phyloP scores from a whole-genome alignment of 2,797 vertebrate genomes.

The Sebastes jordani region DNA sequence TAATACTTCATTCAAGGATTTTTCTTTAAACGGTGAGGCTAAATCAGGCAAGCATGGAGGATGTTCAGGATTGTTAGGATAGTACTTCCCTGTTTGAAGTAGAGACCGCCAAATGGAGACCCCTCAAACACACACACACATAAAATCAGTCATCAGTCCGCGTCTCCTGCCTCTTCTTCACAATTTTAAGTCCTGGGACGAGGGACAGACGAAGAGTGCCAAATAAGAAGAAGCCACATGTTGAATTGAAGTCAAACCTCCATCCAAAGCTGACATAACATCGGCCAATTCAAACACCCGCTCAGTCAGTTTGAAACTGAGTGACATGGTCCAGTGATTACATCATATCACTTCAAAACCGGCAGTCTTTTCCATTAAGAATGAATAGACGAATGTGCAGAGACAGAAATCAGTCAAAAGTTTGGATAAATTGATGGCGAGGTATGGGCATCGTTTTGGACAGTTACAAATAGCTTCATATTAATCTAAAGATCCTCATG shows the following conservation, averaged over 20 bases:
- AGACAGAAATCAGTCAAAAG: neutral
- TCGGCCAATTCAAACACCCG: conserved; percentile 65
- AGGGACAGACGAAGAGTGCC: conserved; percentile 6
- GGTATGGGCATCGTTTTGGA: neutral
- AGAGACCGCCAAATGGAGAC: neutral
- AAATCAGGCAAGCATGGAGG: conserved; percentile 29
- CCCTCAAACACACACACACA: conserved; percentile 10
- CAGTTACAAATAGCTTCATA: neutral
- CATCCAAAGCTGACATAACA: conserved; percentile 59
- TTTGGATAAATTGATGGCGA: neutral
- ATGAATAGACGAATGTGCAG: neutral
- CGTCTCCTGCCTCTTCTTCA: conserved; percentile 1
- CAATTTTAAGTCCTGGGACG: conserved; percentile 11
- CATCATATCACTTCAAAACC: conserved; percentile 42
- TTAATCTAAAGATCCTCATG: neutral
- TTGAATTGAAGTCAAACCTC: conserved; percentile 46
- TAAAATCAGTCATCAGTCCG: neutral
- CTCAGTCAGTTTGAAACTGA: conserved; percentile 52
- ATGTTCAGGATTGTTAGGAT: neutral
- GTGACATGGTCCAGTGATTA: conserved; percentile 45
- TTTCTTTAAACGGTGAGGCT: conserved; percentile 27
- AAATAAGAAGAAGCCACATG: conserved; percentile 49
- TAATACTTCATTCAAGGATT: conserved; percentile 33
- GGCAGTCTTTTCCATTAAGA: conserved; percentile 9
- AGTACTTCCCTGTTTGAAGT: conserved; percentile 30